These are phyloP conservation scores for Rhea pennata DNA, from an alignment of 2,113 vertebrate species.

Conservation along the genomic window DNA sequence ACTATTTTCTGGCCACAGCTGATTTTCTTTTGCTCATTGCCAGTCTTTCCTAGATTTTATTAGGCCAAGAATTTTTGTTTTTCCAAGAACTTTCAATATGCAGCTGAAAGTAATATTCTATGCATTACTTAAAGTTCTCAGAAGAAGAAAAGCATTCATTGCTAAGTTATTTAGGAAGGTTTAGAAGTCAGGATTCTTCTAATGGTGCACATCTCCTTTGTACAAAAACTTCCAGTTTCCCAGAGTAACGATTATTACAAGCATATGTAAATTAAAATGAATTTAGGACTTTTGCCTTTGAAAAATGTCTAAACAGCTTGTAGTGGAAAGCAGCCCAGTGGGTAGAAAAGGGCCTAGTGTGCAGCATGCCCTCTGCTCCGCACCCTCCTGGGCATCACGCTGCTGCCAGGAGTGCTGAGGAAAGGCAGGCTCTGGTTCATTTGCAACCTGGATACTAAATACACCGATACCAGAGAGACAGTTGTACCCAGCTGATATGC, in stretches of 20 bases:
- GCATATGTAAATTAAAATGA: not conserved
- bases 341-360: not conserved
- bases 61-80: not conserved
- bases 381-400: not conserved
- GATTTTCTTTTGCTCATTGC: not conserved
- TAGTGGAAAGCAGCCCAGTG: fast-evolving
- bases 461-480: not conserved
- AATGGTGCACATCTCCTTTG: not conserved
- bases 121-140: not conserved
- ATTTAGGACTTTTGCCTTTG: not conserved
- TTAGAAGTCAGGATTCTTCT: not conserved
- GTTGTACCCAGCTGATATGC: not conserved
- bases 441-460: not conserved
- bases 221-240: not conserved
- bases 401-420: not conserved
- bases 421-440: not conserved
- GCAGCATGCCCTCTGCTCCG: not conserved
- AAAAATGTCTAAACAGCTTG: not conserved
- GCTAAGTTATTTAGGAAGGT: not conserved
- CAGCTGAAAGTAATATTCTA: not conserved
- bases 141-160: not conserved
- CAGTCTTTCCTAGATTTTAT: not conserved
- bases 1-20: not conserved
- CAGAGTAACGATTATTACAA: not conserved
- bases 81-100: not conserved